Evolutionary conservation across 2,797 vertebrate species (phyloP), one percentile per base, ranked within the genome.

Genomic region (Zenarchopterus dispar): DNA sequence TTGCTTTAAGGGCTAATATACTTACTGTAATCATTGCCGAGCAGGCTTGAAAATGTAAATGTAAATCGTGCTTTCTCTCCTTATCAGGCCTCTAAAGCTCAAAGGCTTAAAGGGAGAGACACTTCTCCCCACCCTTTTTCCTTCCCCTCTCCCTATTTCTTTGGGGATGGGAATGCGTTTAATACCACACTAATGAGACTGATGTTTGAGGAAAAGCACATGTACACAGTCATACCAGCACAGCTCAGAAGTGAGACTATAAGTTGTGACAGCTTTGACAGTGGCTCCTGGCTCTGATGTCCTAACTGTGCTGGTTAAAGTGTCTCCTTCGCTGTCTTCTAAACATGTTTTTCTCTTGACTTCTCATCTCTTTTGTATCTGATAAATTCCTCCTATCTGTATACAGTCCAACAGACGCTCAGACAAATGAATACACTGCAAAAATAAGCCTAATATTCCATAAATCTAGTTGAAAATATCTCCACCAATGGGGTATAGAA

Each of bases 151-250:
- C 11, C 11, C n/a, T 43, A 19, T 58, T 64, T 63, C 50, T 59
- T 63, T 36, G 24, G 67, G 62, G 82, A 77, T 36, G 44, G 47
- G 70, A 84, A 78, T 84, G 77, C 72, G 67, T 61, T 88, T 39
- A 81, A 81, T 84, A 73, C 70, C 69, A 21, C 36, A 0, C 6
- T 84, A 82, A 81, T 84, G 70, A 85, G 74, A 21, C 52, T 19
- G 54, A 67, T 61, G 78, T 62, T 75, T 52, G 49, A 49, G 59
- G 58, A 82, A 75, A 73, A 36, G 33, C 50, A 51, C 39, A 23
- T 45, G 60, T 46, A 33, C 6, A 23, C 6, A 39, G 33, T 8
- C 52, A 19, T 28, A 31, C 54, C 43, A 46, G 18, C 57, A 43
- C 53, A 41, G 49, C 4, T 10, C 4, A 21, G 36, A 72, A 43